A percentile compares a stretch with the other conserved stretches of the same genome.
These are phyloP conservation scores for Toxostoma redivivum DNA, from an alignment of 2,113 vertebrate species.

Conservation along the genomic window DNA sequence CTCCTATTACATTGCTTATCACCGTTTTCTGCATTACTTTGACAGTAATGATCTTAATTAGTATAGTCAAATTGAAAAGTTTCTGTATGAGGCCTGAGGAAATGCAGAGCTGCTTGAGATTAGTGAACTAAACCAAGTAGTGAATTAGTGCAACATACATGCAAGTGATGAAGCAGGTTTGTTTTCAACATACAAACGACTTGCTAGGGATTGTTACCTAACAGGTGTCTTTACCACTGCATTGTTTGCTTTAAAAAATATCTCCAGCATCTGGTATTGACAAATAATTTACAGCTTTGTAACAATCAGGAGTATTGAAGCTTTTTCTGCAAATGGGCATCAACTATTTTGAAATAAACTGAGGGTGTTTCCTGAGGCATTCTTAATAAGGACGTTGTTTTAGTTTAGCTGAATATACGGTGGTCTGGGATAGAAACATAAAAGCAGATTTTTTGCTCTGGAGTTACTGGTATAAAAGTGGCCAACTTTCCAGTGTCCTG, in stretches of 20 bases:
- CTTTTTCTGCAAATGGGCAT: background rate
- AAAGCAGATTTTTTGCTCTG: background rate
- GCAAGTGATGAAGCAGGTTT: background rate
- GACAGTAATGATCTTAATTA: background rate
- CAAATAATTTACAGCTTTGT: background rate
- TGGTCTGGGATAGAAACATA: background rate
- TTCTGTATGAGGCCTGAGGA: background rate
- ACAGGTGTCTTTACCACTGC: background rate
- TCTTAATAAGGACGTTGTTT: background rate
- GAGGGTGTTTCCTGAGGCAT: background rate
- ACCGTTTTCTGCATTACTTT: background rate
- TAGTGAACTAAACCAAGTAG: background rate
- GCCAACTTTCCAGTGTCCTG: background rate
- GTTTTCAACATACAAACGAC: background rate
- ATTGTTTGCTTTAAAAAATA: background rate
- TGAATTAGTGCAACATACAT: background rate
- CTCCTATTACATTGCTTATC: background rate
- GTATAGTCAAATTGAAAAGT: background rate
- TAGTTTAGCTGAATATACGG: background rate
- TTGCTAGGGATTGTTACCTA: background rate
- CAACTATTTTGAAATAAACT: background rate
- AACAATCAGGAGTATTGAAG: background rate
- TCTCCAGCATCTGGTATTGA: background rate
- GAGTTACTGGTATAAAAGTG: background rate
- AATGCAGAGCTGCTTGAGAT: background rate